These are phyloP conservation scores for Automeris io DNA, from an alignment of 2,888 invertebrate species.

Conservation along the genomic window DNA sequence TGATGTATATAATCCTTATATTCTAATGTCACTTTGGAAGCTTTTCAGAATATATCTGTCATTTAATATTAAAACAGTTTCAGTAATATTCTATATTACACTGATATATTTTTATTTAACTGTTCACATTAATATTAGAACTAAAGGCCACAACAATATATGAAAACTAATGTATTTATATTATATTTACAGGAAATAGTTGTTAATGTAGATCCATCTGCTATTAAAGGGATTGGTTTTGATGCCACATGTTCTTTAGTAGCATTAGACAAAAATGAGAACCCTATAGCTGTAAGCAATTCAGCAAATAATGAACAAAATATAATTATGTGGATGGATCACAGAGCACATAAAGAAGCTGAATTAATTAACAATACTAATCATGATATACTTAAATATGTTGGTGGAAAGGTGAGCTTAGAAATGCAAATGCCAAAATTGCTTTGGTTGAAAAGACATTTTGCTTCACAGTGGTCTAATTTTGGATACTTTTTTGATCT, in stretches of 20 bases:
- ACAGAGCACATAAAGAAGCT: conserved; percentile 89
- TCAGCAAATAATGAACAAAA: conserved; percentile 84
- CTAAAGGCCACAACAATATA: background rate
- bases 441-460: conserved; percentile 90
- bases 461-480: conserved; percentile 81
- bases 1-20: no score
- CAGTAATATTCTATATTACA: no score
- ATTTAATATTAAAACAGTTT: no score
- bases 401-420: conserved; percentile 94
- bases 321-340: conserved; percentile 95
- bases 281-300: conserved; percentile 83
- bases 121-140: no score
- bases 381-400: conserved; percentile 87
- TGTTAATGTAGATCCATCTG: conserved; percentile 64
- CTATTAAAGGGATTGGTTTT: conserved; percentile 92
- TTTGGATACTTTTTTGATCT: conserved; percentile 91
- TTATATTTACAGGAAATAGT: conserved; percentile 75
- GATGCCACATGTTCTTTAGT: conserved; percentile 97
- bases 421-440: conserved; percentile 98
- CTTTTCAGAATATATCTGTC: no score
- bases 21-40: no score
- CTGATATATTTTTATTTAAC: no score
- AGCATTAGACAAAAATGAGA: conserved; percentile 81
- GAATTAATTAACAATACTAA: conserved; percentile 85
- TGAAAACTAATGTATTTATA: background rate